Evolutionary conservation across 1,140 invertebrate genomes (phyloP).

Genomic region (Scaptomyza pallida): DNA sequence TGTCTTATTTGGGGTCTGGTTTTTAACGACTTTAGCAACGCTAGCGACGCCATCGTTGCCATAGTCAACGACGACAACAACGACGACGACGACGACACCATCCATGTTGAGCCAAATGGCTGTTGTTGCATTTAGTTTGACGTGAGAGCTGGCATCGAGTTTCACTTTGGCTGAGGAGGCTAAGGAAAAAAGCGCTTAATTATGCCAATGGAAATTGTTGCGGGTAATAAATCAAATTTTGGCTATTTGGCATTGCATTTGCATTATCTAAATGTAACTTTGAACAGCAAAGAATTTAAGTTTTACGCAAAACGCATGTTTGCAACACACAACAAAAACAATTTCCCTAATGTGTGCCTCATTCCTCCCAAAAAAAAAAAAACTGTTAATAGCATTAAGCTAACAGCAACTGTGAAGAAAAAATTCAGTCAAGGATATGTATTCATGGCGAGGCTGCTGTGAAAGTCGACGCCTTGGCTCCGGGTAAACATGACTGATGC

Average conservation of each 20-base stretch:
- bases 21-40: constrained; percentile 48
- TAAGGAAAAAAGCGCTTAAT: constrained; percentile 49
- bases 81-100: too few relatives aligned
- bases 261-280: constrained; percentile 41
- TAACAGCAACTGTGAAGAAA: neutral
- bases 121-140: constrained; percentile 11
- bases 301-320: constrained; percentile 38
- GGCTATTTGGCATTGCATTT: constrained; percentile 71
- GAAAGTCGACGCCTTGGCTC: constrained; percentile 56
- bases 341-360: constrained; percentile 73
- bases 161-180: constrained; percentile 27
- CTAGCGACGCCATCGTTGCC: constrained; percentile 26
- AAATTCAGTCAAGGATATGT: constrained; percentile 59
- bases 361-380: neutral
- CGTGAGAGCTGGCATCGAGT: constrained; percentile 22
- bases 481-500: constrained; percentile 80
- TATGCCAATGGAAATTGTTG: constrained; percentile 49
- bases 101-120: constrained; percentile 1
- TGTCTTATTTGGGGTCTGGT: constrained; percentile 59
- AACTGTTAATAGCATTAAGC: constrained; percentile 79
- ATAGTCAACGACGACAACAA: constrained; percentile 9
- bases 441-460: constrained; percentile 35
- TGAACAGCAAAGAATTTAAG: constrained; percentile 64
- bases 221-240: constrained; percentile 66
- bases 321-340: constrained; percentile 52